Conservation (phyloP, 2,797 vertebrate species). For the Graptemys geographica region DNA sequence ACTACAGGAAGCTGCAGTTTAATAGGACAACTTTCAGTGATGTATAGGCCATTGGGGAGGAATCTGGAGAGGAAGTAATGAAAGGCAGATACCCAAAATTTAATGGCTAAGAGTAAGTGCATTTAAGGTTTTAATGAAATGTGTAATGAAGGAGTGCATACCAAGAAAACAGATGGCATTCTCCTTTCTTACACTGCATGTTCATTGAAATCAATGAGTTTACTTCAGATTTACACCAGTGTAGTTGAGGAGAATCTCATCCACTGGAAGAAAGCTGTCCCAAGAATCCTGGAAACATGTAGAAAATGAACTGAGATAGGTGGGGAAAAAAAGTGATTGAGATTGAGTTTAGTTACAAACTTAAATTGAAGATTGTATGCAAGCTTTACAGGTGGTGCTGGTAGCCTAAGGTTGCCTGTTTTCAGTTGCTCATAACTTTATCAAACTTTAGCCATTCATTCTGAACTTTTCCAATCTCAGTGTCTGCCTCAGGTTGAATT, state of each 20-base stretch:
- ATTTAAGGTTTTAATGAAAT: neutral
- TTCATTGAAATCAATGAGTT: accelerated
- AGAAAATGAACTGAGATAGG: neutral
- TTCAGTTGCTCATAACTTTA: neutral
- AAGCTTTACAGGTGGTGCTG: neutral
- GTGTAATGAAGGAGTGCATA: neutral
- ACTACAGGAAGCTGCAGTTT: neutral
- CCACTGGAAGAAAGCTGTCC: neutral
- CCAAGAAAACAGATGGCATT: neutral
- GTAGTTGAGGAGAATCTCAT: neutral
- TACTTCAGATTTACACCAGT: neutral
- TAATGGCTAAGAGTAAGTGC: neutral
- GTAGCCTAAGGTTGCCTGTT: neutral
- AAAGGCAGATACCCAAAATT: neutral
- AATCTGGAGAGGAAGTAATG: neutral
- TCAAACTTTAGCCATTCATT: neutral
- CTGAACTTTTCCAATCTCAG: neutral
- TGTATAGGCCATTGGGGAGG: neutral
- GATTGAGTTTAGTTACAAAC: neutral
- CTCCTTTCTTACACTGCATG: neutral
- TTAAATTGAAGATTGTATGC: neutral
- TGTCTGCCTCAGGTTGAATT: neutral
- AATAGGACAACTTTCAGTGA: neutral
- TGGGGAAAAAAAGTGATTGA: neutral
- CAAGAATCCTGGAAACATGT: neutral